Evolutionary conservation across 2,797 vertebrate genomes (phyloP), one percentile per base, ranked within the genome.

Genomic region (Amblyraja radiata): DNA sequence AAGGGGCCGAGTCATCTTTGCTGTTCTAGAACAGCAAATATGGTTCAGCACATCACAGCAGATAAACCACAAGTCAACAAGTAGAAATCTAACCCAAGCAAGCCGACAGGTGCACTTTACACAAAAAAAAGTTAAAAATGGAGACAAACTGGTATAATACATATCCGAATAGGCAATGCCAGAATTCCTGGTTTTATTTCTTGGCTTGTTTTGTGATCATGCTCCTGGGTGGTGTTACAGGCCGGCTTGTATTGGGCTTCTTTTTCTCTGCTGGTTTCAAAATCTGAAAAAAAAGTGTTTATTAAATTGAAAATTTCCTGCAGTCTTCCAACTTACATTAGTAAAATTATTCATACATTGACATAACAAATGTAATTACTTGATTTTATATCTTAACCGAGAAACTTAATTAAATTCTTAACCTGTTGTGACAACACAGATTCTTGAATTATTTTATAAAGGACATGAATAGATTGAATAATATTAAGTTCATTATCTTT

Each of bases 181-280:
- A 95, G 94, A 94, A 93, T 93, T 95, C 95, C 93, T 81, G 8
- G 21, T 84, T 80, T 97, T 97, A 99, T 98, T 99, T 99, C 97
- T 99, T 99, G 94, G 98, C 97, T 96, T 99, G 98, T 95, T 99
- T 99, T 96, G 98, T 99, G 96, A 99, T 98, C 98, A 99, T 99
- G 96, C 98, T 99, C 95, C 99, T 97, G 94, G 99, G 98, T 88
- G 99, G 99, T 25, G 98, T 99, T 94, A 99, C 98, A 0, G 98
- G 98, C 96, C 99, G 98, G 95, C 98, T 99, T 94, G 98, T 98
- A 80, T 99, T 99, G 78, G 98, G 97, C 96, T 99, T 99, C 96
- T 99, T 99, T 94, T 99, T 99, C 96, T 99, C 99, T 74, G 99
- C 99, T 94, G 98, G 99, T 96, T 99, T 99, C 95, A 99, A 96